Percentiles rank a stretch among this genome's conserved stretches.
Conservation (phyloP, 2,888 invertebrate genomes). For the Thysanoteuthis rhombus region DNA sequence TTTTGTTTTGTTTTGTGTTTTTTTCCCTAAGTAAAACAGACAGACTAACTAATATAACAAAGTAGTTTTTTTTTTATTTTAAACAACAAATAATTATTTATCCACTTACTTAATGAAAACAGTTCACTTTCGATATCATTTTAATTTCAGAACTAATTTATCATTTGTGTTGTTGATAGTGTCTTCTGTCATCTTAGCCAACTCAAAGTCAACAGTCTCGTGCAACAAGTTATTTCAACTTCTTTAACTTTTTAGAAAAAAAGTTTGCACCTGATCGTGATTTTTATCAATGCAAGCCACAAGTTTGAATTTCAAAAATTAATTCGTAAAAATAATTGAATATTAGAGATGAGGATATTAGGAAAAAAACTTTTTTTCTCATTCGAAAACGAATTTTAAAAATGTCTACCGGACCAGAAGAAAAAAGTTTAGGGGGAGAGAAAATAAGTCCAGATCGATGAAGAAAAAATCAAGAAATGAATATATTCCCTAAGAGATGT, state of each 20-base stretch:
- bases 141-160: not conserved
- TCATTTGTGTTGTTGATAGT: not conserved
- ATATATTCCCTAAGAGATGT: no score
- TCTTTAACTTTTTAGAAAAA: not conserved
- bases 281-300: not conserved
- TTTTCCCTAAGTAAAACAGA: not conserved
- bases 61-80: not conserved
- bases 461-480: no score
- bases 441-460: no score
- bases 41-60: not conserved
- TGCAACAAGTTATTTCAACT: not conserved
- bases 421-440: no score
- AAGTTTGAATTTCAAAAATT: not conserved
- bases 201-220: no score
- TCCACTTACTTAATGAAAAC: not conserved
- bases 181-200: no score
- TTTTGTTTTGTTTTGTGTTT: not conserved
- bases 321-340: no score
- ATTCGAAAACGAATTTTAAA: not conserved
- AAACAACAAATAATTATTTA: not conserved
- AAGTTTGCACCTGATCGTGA: not conserved
- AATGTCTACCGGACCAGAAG: no score
- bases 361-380: not conserved
- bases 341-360: no score
- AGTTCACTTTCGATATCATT: not conserved